phyloP scores from a whole-genome alignment of 2,888 invertebrate species.

The Schizaphis graminum region DNA sequence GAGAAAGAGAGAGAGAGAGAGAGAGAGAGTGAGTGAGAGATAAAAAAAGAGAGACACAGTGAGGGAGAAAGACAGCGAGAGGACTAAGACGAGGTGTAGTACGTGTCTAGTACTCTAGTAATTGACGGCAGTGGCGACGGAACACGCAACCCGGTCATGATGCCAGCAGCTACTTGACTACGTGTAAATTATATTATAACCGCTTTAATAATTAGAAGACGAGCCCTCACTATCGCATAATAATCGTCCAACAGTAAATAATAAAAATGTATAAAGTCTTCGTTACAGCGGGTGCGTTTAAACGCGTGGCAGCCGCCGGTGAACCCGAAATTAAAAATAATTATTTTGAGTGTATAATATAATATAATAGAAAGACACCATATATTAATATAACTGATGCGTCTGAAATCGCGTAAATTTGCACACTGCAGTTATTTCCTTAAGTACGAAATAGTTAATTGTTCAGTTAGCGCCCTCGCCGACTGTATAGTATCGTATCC shows the following conservation, averaged over 20 bases:
- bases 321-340: not conserved
- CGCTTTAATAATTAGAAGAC: conserved; percentile 31
- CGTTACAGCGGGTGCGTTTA: not conserved
- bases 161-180: conserved; percentile 52
- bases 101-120: conserved; percentile 17
- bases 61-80: not conserved
- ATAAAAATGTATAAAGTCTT: not conserved
- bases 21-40: not conserved
- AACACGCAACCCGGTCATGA: conserved; percentile 48
- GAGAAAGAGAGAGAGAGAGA: not conserved
- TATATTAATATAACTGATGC: not conserved
- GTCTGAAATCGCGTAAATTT: too few relatives aligned
- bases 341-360: not conserved
- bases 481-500: not conserved
- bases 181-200: conserved; percentile 53
- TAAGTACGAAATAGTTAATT: not conserved
- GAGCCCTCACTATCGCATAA: not conserved
- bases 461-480: not conserved
- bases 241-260: not conserved
- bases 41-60: not conserved
- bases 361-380: not conserved
- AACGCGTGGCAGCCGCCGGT: not conserved
- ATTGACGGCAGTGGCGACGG: conserved; percentile 40
- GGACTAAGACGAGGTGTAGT: not conserved
- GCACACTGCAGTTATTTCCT: not conserved